A percentile compares a stretch with the other conserved stretches of the same genome.
These are phyloP conservation scores for Knipowitschia caucasica DNA, from an alignment of 2,797 vertebrate genomes.

Conservation along the genomic window DNA sequence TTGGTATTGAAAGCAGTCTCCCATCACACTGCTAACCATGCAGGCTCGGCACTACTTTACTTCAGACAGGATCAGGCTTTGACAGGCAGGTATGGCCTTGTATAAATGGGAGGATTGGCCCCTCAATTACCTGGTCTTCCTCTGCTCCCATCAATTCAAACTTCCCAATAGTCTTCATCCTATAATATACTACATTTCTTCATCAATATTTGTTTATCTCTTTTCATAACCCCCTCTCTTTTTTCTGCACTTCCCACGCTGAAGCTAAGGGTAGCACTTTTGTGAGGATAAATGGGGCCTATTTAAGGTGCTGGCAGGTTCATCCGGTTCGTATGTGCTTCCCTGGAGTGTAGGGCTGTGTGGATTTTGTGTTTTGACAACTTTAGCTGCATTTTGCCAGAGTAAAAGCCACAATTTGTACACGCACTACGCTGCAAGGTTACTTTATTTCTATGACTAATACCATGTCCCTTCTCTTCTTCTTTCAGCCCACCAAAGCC, in stretches of 20 bases:
- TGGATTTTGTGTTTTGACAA: conserved; percentile 42
- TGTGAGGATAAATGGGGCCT: conserved; percentile 64
- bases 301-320: conserved; percentile 66
- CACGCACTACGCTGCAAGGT: background rate
- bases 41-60: too few species aligned
- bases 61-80: too few species aligned
- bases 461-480: conserved; percentile 2
- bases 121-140: too few species aligned
- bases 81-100: too few species aligned
- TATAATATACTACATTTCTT: background rate
- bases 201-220: conserved; percentile 29
- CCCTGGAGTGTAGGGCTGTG: conserved; percentile 13
- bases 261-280: conserved; percentile 45
- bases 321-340: conserved; percentile 16
- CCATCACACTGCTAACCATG: too few species aligned
- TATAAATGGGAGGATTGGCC: too few species aligned
- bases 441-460: background rate
- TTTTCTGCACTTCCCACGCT: conserved; percentile 31
- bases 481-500: conserved; percentile 80
- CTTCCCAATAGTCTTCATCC: background rate
- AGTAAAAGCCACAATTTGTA: conserved; percentile 1
- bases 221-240: conserved; percentile 8
- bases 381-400: conserved; percentile 35
- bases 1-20: too few species aligned
- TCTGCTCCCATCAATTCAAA: background rate